Evolutionary conservation across 1,140 invertebrate species (phyloP).

Genomic region (Calephelis nemesis): DNA sequence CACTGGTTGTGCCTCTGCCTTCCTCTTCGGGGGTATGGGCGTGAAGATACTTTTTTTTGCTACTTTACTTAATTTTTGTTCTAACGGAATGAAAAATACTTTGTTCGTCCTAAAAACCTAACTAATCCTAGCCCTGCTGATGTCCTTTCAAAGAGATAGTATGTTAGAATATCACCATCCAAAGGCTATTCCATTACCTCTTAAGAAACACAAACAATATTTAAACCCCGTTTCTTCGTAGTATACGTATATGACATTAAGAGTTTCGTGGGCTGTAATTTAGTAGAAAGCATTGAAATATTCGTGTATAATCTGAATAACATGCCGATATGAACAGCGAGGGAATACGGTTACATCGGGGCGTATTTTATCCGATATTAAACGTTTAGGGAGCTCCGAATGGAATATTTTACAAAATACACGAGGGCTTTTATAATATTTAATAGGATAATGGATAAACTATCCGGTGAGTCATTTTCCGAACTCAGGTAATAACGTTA

Average conservation of each 20-base stretch:
- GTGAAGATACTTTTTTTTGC: no score
- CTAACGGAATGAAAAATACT: no score
- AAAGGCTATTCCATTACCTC: conserved; percentile 22
- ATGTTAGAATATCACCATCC: no score
- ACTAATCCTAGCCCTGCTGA: neutral
- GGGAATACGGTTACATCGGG: conserved; percentile 68
- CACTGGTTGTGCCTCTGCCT: no score
- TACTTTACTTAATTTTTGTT: no score
- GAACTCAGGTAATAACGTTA: conserved; percentile 2
- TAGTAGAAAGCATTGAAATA: conserved; percentile 79
- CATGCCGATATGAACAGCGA: conserved; percentile 78
- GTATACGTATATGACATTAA: conserved; percentile 57
- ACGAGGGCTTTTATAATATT: conserved; percentile 63
- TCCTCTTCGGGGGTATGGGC: no score
- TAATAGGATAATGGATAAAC: conserved; percentile 46
- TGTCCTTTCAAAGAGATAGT: neutral
- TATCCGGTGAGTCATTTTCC: conserved; percentile 10
- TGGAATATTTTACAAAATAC: conserved; percentile 72
- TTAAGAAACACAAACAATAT: conserved; percentile 38
- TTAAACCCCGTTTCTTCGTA: conserved; percentile 33
- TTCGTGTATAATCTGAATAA: conserved; percentile 79
- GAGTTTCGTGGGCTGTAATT: conserved; percentile 76
- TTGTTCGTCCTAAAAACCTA: no score
- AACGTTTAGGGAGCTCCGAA: conserved; percentile 66
- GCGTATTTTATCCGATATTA: conserved; percentile 78